These are phyloP conservation scores for Sander vitreus DNA, from an alignment of 2,113 vertebrate genomes.

Conservation along the genomic window DNA sequence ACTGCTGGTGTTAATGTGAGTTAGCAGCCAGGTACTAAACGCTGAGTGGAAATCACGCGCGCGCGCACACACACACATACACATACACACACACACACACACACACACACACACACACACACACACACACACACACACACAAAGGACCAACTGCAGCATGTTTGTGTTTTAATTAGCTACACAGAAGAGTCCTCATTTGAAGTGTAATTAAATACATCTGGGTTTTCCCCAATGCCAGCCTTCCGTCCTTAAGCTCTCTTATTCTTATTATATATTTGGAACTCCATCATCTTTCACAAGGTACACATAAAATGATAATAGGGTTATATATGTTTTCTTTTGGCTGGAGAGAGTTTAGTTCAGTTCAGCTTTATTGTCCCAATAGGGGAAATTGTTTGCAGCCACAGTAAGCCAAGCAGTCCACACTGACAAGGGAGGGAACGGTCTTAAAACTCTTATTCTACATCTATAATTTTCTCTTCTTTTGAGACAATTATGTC, in stretches of 20 bases:
- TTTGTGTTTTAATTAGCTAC: conserved; percentile 40
- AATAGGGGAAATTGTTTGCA: no score
- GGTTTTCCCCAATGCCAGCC: neutral
- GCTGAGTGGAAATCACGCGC: neutral
- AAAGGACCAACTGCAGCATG: neutral
- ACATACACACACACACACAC: neutral
- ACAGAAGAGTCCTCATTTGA: neutral
- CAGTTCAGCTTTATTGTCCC: no score
- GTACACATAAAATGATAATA: neutral
- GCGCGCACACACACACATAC: conserved; percentile 2
- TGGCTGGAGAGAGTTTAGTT: no score
- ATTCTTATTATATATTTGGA: neutral
- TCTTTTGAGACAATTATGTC: no score
- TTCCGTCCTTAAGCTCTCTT: neutral
- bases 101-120: no score
- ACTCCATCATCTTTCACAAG: neutral
- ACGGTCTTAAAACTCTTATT: no score
- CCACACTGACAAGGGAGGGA: no score
- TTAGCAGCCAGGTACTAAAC: conserved; percentile 20
- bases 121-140: no score
- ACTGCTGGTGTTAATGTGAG: conserved; percentile 27
- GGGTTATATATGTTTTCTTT: no score
- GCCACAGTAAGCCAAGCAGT: no score
- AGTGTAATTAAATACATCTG: neutral
- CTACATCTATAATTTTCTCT: no score